phyloP scores from a whole-genome alignment of 2,797 vertebrate species.

The Coilia nasus region DNA sequence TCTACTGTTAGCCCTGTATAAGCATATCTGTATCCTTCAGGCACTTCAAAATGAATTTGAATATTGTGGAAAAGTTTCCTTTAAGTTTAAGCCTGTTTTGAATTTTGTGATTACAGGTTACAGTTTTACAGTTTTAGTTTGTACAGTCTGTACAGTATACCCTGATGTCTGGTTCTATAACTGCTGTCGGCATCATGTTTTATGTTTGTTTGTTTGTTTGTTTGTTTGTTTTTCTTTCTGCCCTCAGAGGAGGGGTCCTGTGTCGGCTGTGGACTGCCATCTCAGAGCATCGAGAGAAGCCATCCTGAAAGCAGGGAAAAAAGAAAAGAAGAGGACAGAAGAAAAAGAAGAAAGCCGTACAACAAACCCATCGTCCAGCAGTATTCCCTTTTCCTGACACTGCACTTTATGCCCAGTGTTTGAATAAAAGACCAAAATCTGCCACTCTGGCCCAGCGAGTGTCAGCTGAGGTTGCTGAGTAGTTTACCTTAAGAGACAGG shows the following conservation, averaged over 20 bases:
- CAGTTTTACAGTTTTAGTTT: too few species aligned
- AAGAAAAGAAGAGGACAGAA: too few species aligned
- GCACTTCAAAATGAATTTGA: too few species aligned
- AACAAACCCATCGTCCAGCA: slow-evolving; percentile 7
- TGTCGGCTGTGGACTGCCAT: slow-evolving; percentile 96
- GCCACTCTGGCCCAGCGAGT: slow-evolving; percentile 48
- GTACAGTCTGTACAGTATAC: too few species aligned
- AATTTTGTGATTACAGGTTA: too few species aligned
- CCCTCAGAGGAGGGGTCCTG: slow-evolving; percentile 88
- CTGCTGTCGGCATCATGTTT: slow-evolving; percentile 6
- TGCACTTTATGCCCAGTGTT: slow-evolving; percentile 29
- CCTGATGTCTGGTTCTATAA: background rate
- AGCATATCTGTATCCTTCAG: too few species aligned
- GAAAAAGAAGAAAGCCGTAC: slow-evolving; percentile 20
- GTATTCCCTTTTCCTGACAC: slow-evolving; percentile 38
- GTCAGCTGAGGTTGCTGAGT: background rate
- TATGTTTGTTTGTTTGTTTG: background rate
- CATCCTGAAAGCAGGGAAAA: slow-evolving; percentile 64
- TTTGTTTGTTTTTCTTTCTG: background rate
- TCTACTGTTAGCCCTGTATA: too few species aligned
- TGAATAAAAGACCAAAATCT: slow-evolving; percentile 31
- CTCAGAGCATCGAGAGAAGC: slow-evolving; percentile 84
- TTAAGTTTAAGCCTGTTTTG: too few species aligned
- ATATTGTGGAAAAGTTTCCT: too few species aligned
- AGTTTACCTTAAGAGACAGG: slow-evolving; percentile 3